These are phyloP conservation scores for Teleogryllus occipitalis DNA, from an alignment of 1,140 invertebrate genomes.

Conservation along the genomic window DNA sequence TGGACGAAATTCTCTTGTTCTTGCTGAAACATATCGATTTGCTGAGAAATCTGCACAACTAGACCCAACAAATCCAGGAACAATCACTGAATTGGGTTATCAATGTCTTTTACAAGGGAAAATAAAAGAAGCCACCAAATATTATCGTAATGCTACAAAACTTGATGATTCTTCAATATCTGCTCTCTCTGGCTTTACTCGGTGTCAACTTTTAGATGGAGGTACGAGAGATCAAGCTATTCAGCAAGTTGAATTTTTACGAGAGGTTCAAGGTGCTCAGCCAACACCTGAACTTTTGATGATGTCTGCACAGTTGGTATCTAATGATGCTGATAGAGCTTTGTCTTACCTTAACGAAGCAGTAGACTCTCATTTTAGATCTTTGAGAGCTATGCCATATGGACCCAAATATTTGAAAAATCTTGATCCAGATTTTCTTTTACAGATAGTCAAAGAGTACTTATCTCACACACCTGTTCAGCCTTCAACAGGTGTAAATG, in stretches of 20 bases:
- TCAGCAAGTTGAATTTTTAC: slow-evolving; percentile 79
- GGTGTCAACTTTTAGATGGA: slow-evolving; percentile 61
- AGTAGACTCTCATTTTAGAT: slow-evolving; percentile 52
- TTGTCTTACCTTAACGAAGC: slow-evolving; percentile 60
- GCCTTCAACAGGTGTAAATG: background rate
- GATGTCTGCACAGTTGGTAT: slow-evolving; percentile 57
- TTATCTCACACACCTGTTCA: slow-evolving; percentile 60
- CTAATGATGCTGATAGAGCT: slow-evolving; percentile 48
- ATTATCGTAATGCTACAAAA: slow-evolving; percentile 71
- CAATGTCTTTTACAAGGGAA: slow-evolving; percentile 64
- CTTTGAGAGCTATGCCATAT: slow-evolving; percentile 52
- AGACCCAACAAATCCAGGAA: slow-evolving; percentile 54
- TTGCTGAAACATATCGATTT: slow-evolving; percentile 63
- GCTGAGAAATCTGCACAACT: slow-evolving; percentile 67
- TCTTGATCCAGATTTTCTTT: slow-evolving; percentile 78
- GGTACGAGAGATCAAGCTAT: slow-evolving; percentile 55
- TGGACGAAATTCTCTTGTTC: slow-evolving; percentile 56
- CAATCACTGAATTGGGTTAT: slow-evolving; percentile 73
- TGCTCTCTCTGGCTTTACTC: slow-evolving; percentile 69
- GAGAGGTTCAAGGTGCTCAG: slow-evolving; percentile 63
- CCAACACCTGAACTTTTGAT: slow-evolving; percentile 48
- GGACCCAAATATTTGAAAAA: slow-evolving; percentile 64
- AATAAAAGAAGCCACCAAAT: slow-evolving; percentile 66
- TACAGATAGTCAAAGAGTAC: slow-evolving; percentile 70
- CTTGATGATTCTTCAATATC: slow-evolving; percentile 72